Evolutionary conservation across 2,888 invertebrate genomes (phyloP), one percentile per base, ranked within the genome.

Genomic region (Latrodectus hesperus): DNA sequence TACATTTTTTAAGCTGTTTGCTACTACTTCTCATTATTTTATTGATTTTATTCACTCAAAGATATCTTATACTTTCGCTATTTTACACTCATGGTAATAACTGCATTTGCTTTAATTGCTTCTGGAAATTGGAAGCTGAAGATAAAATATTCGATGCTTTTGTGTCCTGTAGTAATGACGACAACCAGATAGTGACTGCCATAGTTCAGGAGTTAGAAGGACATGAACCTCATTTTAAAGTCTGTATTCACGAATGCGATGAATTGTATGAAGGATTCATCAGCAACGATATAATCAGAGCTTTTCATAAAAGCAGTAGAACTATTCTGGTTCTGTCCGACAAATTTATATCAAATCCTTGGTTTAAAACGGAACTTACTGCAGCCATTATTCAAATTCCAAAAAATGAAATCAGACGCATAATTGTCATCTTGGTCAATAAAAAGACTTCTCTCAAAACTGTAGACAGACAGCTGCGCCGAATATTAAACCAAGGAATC

Each of bases 211-310:
- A 90, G 68, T 72, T 90, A 11, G 90, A 90, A 78, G 77, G 75
- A 38, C 73, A 81, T n/a, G 83, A 78, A 49, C 89, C 89, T 1
- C 67, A 64, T n/a, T 90, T 89, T 64, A 89, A 89, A 68, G 60
- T 91, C 10, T 91, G 91, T 72, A 89, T 91, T 22, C 91, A 90
- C 74, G 90, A 91, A 70, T 76, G 90, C 14, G 90, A 91, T 81
- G 91, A 90, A 90, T 70, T 90, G 11, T 90, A 90, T 22, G 90
- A 90, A 9, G 75, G 89, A 71, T 88, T 89, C 68, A 90, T 91
- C 65, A 84, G 87, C 26, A 89, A 90, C 81, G 90, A 91, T 60
- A 91, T 91, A 80, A 84, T 90, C 0, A 79, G 86, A 53, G 90
- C 90, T 5, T 90, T 91, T 9, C 90, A 90, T 68, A 90, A 84